Evolutionary conservation across 1,140 invertebrate genomes (phyloP).

Genomic region (Ceratina japonica): DNA sequence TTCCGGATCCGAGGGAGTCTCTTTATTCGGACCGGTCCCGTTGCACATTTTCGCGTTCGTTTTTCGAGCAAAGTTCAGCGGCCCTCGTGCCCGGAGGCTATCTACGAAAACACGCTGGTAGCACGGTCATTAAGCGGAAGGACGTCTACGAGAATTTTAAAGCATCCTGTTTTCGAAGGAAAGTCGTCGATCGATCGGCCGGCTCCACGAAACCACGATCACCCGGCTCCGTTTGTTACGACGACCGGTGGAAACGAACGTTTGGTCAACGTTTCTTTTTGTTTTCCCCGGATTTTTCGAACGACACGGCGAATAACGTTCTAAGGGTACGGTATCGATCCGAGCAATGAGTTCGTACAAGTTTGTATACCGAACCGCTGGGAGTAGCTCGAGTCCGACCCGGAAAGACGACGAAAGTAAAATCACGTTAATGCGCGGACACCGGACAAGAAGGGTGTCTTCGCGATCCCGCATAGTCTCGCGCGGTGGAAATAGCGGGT

Average conservation of each 20-base stretch:
- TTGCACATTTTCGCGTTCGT: background rate
- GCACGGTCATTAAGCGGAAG: conserved; percentile 53
- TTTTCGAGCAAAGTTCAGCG: conserved; percentile 27
- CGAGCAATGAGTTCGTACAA: background rate
- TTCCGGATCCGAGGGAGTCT: background rate
- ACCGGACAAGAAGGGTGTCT: background rate
- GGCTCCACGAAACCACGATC: background rate
- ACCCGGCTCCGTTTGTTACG: background rate
- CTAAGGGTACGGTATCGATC: too few species aligned
- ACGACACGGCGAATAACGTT: background rate
- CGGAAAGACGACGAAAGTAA: background rate
- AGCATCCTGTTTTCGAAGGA: conserved; percentile 53
- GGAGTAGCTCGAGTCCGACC: too few species aligned
- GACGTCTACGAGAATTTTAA: conserved; percentile 45
- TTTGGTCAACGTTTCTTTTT: background rate
- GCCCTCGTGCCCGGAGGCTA: conserved; percentile 1
- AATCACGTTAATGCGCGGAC: background rate
- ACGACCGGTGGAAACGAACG: background rate
- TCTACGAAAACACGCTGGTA: conserved; percentile 41
- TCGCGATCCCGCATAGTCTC: background rate
- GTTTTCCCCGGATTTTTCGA: background rate
- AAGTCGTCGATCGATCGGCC: conserved; percentile 26
- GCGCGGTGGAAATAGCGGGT: background rate
- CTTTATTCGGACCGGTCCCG: background rate
- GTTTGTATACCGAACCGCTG: background rate